Evolutionary conservation across 2,888 invertebrate genomes (phyloP).

Genomic region (Plusia festucae): DNA sequence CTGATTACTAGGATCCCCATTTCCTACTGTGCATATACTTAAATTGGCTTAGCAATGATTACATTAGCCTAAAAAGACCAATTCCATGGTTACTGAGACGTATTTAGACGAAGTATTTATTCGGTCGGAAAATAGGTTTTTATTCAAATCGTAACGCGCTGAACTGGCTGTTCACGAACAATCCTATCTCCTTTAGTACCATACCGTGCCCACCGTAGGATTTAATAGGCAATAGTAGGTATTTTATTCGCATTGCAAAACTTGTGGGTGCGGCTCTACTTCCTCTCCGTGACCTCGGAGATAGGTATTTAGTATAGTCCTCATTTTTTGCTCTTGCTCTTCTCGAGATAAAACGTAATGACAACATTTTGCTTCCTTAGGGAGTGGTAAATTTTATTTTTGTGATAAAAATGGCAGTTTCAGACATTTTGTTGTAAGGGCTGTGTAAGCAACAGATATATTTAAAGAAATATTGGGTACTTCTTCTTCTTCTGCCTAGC

Average conservation of each 20-base stretch:
- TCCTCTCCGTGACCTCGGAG: conserved; percentile 19
- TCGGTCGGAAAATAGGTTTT: conserved; percentile 37
- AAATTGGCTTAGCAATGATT: conserved; percentile 32
- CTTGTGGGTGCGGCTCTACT: conserved; percentile 22
- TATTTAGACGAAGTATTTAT: conserved; percentile 19
- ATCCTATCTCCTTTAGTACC: conserved; percentile 21
- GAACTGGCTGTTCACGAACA: conserved; percentile 18
- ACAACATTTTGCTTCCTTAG: conserved; percentile 19
- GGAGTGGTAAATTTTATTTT: conserved; percentile 11
- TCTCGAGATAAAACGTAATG: conserved; percentile 24
- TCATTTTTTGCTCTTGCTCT: conserved; percentile 17
- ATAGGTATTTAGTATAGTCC: conserved; percentile 28
- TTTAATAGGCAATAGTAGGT: conserved; percentile 22
- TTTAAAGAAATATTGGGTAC: not conserved
- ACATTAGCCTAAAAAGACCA: conserved; percentile 23
- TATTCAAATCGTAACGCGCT: conserved; percentile 34
- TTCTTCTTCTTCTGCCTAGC: no score
- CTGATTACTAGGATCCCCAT: conserved; percentile 37
- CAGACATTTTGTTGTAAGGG: not conserved
- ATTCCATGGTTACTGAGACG: conserved; percentile 16
- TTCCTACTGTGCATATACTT: conserved; percentile 40
- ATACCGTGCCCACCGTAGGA: conserved; percentile 9
- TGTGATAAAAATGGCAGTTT: conserved; percentile 5
- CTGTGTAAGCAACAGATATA: not conserved
- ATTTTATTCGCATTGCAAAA: conserved; percentile 26